These are phyloP conservation scores for Odocoileus virginianus DNA, from an alignment of 2,113 vertebrate species.

Conservation along the genomic window DNA sequence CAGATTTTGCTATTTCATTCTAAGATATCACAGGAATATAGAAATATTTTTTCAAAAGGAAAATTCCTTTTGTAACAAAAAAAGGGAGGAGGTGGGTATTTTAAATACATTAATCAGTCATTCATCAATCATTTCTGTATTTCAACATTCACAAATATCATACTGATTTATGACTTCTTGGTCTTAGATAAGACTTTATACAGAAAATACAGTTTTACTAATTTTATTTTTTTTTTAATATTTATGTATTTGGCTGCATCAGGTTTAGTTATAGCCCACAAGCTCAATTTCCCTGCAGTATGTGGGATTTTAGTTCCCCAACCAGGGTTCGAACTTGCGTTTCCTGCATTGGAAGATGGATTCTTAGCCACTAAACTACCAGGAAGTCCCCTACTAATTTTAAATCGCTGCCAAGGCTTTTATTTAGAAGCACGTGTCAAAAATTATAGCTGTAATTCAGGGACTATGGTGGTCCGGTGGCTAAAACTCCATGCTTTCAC, in stretches of 20 bases:
- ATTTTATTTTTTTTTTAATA: background rate
- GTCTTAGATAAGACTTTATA: background rate
- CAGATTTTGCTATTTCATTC: background rate
- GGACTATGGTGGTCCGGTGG: background rate
- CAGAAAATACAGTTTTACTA: background rate
- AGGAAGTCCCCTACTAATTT: background rate
- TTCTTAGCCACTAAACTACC: background rate
- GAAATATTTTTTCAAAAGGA: background rate
- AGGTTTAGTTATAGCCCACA: background rate
- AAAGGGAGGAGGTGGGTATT: rapidly evolving
- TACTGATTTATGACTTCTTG: background rate
- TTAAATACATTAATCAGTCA: background rate
- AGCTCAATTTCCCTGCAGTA: background rate
- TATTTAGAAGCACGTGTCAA: background rate
- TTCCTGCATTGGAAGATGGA: background rate
- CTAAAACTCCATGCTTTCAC: background rate
- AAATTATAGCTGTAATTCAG: background rate
- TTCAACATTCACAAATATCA: background rate
- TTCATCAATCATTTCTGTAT: background rate
- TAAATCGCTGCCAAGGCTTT: background rate
- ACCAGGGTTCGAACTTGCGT: rapidly evolving
- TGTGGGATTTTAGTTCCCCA: background rate
- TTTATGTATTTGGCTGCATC: rapidly evolving
- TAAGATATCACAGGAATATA: background rate
- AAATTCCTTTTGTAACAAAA: background rate